Evolutionary conservation across 2,888 invertebrate species (phyloP), one percentile per base, ranked within the genome.

Genomic region (Glyphotaelius pellucidus): DNA sequence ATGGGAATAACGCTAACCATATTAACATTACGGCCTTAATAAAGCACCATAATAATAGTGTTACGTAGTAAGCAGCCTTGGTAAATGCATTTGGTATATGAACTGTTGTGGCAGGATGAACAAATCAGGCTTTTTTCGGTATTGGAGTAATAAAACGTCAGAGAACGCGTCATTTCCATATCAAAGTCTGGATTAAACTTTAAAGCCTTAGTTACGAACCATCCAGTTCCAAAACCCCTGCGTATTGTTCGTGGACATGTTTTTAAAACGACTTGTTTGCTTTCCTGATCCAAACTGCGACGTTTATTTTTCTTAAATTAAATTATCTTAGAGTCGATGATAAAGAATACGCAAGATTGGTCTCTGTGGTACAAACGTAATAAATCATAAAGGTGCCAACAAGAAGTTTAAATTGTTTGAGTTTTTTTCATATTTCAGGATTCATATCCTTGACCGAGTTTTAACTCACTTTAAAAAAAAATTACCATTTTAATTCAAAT

Each of bases 121-220:
- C 91, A 90, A 90, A 90, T 92, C 92, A 91, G 91, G 80, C 92
- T 91, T 90, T 80, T 32, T 35, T 80, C 19, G 47, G 85, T 47
- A 84, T 91, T 42, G 80, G 35, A 32, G 79, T 87, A 91, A 91
- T 91, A 92, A 92, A 91, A 90, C 67, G 91, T 92, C 90, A 67
- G 38, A 85, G 30, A 86, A 7, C 31, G 80, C 81, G 86, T 91
- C 83, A 90, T 91, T 81, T 92, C 91, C 91, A 88, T 90, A 90
- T 92, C 90, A 92, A 87, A 83, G 91, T 87, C 83, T 42, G 52
- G 83, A 79, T 90, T 91, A 90, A 83, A 25, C 52, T 52, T 81
- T 38, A 47, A 92, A 92, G 52, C 32, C 90, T 92, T 90, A 92
- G 91, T 91, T 89, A 91, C 35, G 91, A 86, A 84, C 89, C 86